phyloP scores from a whole-genome alignment of 2,888 invertebrate genomes.

The Eupithecia centaureata region DNA sequence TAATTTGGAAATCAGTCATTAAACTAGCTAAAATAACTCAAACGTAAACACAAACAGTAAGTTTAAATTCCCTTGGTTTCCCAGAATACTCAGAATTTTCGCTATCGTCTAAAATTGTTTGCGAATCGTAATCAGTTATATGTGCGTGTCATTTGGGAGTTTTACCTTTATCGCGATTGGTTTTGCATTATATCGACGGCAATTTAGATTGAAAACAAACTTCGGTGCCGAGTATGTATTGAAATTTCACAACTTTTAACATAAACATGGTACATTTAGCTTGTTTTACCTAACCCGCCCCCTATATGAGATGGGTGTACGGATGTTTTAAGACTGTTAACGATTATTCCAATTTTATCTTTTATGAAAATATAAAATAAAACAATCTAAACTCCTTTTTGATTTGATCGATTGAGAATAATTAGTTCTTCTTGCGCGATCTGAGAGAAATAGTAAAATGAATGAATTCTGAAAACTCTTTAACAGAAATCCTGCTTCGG shows the following conservation, averaged over 20 bases:
- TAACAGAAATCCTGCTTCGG: neutral
- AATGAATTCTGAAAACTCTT: neutral
- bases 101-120: conserved; percentile 48
- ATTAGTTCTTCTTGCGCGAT: neutral
- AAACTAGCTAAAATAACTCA: neutral
- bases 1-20: neutral
- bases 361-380: neutral
- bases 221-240: conserved; percentile 52
- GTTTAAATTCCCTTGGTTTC: conserved; percentile 18
- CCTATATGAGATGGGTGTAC: conserved; percentile 24
- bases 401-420: too few species aligned
- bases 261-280: conserved; percentile 59
- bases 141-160: conserved; percentile 55
- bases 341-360: neutral
- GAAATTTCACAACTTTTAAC: conserved; percentile 62
- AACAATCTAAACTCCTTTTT: neutral
- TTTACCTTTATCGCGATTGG: conserved; percentile 62
- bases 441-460: neutral
- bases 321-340: neutral
- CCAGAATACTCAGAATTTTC: conserved; percentile 31
- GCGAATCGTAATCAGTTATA: conserved; percentile 54
- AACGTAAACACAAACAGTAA: neutral
- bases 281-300: conserved; percentile 53
- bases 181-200: conserved; percentile 60
- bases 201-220: conserved; percentile 64